Evolutionary conservation across 2,888 invertebrate species (phyloP), one percentile per base, ranked within the genome.

Genomic region (Diadegma fenestrale): DNA sequence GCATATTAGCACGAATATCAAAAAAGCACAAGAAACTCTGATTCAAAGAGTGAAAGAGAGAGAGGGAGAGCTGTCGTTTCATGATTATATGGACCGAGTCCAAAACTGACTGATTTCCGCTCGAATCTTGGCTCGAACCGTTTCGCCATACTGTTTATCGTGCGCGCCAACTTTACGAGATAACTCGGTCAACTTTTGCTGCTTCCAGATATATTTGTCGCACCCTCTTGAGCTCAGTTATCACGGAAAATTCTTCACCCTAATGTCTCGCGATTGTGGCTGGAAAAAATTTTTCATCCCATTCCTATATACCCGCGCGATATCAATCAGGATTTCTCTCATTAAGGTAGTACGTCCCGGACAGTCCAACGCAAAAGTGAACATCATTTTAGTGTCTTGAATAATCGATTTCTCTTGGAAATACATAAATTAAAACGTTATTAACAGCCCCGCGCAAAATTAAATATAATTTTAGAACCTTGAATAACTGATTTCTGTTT

Each of bases 21-120:
- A 22, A 64, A 37, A 22, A 64, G 66, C 48, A 51, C 64, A 33
- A 72, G 41, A 72, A 82, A 64, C 71, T 82, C 33, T 76, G 45
- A 33, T 71, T 41, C 41, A 19, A 0, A 48, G 69, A 68, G 43
- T 26, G 2, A 58, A 14, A 22, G 14, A 22, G 22, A 26, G 54
- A 58, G 12, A 22, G 54, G 10, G 30, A 8, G 30, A 19, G 61
- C n/a, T n/a, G n/a, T 43, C 30, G 41, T 19, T 26, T 26, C n/a
- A 48, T 80, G 64, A 26, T 41, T 33, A 85, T 88, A 91, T 91
- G 91, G 91, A 91, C 90, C 85, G 19, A 84, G 89, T 91, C 91
- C 91, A 91, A 91, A 30, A 45, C 88, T 90, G 87, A 89, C 91
- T 91, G 91, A 91, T 91, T 91, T 91, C 87, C 89, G 87, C 77